phyloP scores from a whole-genome alignment of 2,113 vertebrate genomes.

The Oryzias curvinotus region DNA sequence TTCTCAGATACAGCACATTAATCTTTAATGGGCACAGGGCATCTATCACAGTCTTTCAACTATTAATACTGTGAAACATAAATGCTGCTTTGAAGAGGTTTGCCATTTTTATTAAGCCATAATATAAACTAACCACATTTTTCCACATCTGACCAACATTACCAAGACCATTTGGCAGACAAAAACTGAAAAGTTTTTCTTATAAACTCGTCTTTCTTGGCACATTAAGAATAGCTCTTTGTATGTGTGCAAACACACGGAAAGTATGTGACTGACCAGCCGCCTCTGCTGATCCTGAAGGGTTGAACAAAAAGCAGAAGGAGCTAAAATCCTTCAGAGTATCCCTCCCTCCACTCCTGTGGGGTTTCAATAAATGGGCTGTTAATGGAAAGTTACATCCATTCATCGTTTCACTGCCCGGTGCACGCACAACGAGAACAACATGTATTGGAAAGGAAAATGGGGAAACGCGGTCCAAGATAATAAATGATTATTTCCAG shows the following conservation, averaged over 20 bases:
- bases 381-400: slow-evolving; percentile 30
- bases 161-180: slow-evolving; percentile 19
- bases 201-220: slow-evolving; percentile 27
- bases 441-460: slow-evolving; percentile 18
- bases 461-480: slow-evolving; percentile 31
- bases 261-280: slow-evolving; percentile 49
- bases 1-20: too few relatives aligned
- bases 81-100: neutral
- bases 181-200: slow-evolving; percentile 29
- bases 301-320: slow-evolving; percentile 12
- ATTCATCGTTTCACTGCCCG: slow-evolving; percentile 17
- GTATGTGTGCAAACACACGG: slow-evolving; percentile 30
- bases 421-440: slow-evolving; percentile 9
- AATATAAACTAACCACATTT: slow-evolving; percentile 13
- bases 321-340: slow-evolving; percentile 13
- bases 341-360: slow-evolving; percentile 24
- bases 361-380: slow-evolving; percentile 27
- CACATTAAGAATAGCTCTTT: slow-evolving; percentile 59
- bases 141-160: slow-evolving; percentile 39
- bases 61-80: neutral
- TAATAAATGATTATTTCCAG: slow-evolving; percentile 49
- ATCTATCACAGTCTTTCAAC: too few relatives aligned
- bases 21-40: too few relatives aligned
- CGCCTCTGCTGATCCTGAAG: slow-evolving; percentile 19
- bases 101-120: slow-evolving; percentile 3